Percentiles rank a stretch among this genome's conserved stretches.
These are phyloP conservation scores for Diachrysia chrysitis DNA, from an alignment of 2,888 invertebrate species.

Conservation along the genomic window DNA sequence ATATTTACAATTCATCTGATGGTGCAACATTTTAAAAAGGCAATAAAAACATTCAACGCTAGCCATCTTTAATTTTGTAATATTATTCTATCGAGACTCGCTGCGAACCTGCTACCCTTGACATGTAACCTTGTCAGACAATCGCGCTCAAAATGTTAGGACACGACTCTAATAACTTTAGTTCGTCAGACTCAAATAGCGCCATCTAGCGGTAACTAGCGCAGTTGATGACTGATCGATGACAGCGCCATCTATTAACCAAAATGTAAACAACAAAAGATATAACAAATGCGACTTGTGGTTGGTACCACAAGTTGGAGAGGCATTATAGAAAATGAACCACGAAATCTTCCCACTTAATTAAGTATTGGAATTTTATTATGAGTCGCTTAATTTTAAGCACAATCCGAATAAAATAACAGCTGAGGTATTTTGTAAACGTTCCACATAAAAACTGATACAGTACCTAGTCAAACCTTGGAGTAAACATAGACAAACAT, in stretches of 20 bases:
- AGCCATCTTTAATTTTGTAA: slow-evolving; percentile 2
- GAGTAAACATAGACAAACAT: too few relatives aligned
- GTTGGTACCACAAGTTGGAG: too few relatives aligned
- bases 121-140: slow-evolving; percentile 46
- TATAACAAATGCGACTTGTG: too few relatives aligned
- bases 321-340: too few relatives aligned
- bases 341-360: too few relatives aligned
- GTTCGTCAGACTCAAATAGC: background rate
- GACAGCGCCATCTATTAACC: background rate
- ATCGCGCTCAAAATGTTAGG: slow-evolving; percentile 36
- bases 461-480: too few relatives aligned
- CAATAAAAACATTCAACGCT: background rate
- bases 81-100: slow-evolving; percentile 7
- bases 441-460: too few relatives aligned
- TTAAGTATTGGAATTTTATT: too few relatives aligned
- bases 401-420: too few relatives aligned
- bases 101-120: slow-evolving; percentile 48
- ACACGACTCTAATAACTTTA: background rate
- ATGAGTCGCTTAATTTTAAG: too few relatives aligned
- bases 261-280: background rate
- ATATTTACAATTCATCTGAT: background rate
- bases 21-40: background rate
- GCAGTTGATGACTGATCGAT: background rate
- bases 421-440: too few relatives aligned
- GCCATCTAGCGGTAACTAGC: background rate